Conservation (phyloP, 2,113 vertebrate genomes). For the Ptyas mucosa region DNA sequence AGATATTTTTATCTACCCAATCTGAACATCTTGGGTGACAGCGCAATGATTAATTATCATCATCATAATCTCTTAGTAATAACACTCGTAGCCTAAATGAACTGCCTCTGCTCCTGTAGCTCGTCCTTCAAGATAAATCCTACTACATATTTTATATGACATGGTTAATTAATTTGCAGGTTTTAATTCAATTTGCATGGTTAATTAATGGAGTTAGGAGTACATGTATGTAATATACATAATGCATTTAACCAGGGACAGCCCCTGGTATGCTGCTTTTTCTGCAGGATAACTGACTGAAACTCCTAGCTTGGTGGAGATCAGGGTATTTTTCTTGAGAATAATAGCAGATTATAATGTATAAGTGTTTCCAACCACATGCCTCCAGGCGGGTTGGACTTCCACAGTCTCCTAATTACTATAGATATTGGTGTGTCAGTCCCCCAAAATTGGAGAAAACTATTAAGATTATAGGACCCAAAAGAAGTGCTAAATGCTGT, state of each 20-base stretch:
- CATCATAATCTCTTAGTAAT: not conserved
- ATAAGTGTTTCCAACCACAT: not conserved
- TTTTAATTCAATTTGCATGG: not conserved
- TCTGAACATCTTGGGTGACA: not conserved
- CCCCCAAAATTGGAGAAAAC: not conserved
- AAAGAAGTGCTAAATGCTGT: not conserved
- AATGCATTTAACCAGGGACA: not conserved
- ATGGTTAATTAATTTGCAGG: not conserved
- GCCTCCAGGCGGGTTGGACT: not conserved
- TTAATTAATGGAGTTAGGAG: not conserved
- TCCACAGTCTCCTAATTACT: not conserved
- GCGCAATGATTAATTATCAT: too few relatives aligned
- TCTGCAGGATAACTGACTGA: not conserved
- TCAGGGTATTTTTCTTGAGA: not conserved
- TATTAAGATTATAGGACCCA: not conserved
- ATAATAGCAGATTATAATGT: not conserved
- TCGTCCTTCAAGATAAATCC: not conserved
- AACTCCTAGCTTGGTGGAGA: not conserved
- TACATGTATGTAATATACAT: not conserved
- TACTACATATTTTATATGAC: not conserved
- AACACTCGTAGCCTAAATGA: not conserved
- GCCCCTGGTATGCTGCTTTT: not conserved
- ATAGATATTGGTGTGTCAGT: not conserved
- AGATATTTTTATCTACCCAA: too few relatives aligned
- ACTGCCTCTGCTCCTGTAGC: not conserved